Evolutionary conservation across 23 tunicate genomes (phyloP), one percentile per base, ranked within the genome.

Genomic region (Styela clava): DNA sequence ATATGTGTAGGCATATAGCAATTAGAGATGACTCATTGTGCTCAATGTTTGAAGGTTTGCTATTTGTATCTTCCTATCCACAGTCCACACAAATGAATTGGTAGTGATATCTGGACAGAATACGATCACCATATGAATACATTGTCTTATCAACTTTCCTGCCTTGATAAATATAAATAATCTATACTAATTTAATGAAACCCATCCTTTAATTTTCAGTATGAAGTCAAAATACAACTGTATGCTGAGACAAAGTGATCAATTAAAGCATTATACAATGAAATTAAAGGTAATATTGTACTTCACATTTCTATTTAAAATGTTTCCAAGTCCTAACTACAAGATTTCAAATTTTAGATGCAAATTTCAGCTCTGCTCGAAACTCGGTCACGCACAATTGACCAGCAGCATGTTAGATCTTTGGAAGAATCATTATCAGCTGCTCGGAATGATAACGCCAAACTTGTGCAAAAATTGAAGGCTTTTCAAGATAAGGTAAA

Each of bases 331-430:
- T 0, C 25, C 51, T 1, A 16, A 33, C 30, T 56, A 25, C 0
- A 1, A 33, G 34, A 16, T 63, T 68, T 29, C 29, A 16, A 16
- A 22, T n/a, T 52, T 30, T 61, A 88, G 92, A 33, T 86, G 67
- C 86, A 88, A 61, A 78, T 88, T 7, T 79, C 92, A 12, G 81
- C 86, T 61, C 78, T 88, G 7, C 78, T 82, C 32, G 77, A 83
- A 26, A 52, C 87, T 2, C 77, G 92, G 7, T 86, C 88, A 3
- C 52, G 78, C 19, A 33, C 69, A 2, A 79, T 86, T 22, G 92
- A 88, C 26, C 83, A 74, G 9, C 79, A 83, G 9, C 79, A 64
- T 30, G 77, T 88, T 33, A 29, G 77, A 20, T 20, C 84, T 25
- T 62, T 88, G 62, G 92, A 88, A 31, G 83, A 62, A 34, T 29